Percentiles rank a stretch among this genome's conserved stretches.
phyloP scores from a whole-genome alignment of 1,140 invertebrate species.

The Drosophila nannoptera region DNA sequence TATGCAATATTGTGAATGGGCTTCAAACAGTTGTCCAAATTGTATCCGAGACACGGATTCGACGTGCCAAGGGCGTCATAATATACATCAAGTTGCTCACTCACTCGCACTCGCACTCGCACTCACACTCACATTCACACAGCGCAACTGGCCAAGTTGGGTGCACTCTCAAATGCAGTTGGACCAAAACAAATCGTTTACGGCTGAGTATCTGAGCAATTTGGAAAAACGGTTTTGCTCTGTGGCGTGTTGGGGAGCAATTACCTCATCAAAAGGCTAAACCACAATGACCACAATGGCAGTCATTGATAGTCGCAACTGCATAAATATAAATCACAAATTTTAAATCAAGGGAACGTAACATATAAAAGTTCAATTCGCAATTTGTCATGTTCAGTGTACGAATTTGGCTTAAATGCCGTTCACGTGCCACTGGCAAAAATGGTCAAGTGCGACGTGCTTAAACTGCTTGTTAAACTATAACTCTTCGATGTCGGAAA shows the following conservation, averaged over 20 bases:
- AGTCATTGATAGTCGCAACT: neutral
- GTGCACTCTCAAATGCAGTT: constrained; percentile 4
- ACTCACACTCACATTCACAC: too few relatives aligned
- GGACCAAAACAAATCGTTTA: constrained; percentile 5
- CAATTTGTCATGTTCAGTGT: constrained; percentile 31
- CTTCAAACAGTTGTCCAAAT: constrained; percentile 43
- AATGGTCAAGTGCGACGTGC: constrained; percentile 46
- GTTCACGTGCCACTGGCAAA: constrained; percentile 48
- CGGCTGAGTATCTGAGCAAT: neutral
- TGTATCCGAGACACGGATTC: constrained; percentile 18
- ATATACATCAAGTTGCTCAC: neutral
- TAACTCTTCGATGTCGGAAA: constrained; percentile 8
- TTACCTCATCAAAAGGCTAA: constrained; percentile 46
- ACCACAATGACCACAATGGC: constrained; percentile 45
- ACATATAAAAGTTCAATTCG: constrained; percentile 19
- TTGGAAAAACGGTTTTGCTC: constrained; percentile 30
- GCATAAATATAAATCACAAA: constrained; percentile 8
- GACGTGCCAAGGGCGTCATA: constrained; percentile 37
- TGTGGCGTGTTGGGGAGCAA: constrained; percentile 53
- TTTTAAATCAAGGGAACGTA: constrained; percentile 32
- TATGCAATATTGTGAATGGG: constrained; percentile 28
- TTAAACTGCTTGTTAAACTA: constrained; percentile 33
- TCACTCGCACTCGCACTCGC: neutral
- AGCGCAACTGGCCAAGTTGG: neutral
- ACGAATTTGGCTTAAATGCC: constrained; percentile 38